A percentile compares a stretch with the other conserved stretches of the same genome.
Evolutionary conservation across 2,113 vertebrate species (phyloP).

Genomic region (Noctilio leporinus): DNA sequence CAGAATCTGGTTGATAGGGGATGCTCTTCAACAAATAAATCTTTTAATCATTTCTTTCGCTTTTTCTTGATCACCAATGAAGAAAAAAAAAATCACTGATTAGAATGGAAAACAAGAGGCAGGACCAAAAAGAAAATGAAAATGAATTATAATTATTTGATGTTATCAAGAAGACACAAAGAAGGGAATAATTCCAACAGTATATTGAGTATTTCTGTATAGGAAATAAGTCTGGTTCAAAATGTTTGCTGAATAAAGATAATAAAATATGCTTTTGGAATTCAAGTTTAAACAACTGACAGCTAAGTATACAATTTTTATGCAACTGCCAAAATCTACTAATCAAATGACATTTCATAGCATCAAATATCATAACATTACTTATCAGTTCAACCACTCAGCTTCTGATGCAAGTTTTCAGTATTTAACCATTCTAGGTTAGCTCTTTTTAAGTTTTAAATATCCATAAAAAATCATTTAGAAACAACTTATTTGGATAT

Average conservation of each 20-base stretch:
- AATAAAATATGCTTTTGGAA: neutral
- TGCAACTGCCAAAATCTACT: neutral
- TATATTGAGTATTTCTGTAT: neutral
- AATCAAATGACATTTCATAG: slow-evolving; percentile 7
- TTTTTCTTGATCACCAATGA: slow-evolving; percentile 40
- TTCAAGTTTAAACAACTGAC: slow-evolving; percentile 23
- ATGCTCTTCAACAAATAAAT: slow-evolving; percentile 48
- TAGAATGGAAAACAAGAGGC: slow-evolving; percentile 24
- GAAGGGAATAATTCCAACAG: neutral
- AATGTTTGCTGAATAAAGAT: neutral
- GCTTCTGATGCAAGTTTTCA: slow-evolving; percentile 14
- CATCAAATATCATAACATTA: slow-evolving; percentile 8
- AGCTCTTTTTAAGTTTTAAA: neutral
- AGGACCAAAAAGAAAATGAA: slow-evolving; percentile 43
- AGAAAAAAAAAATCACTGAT: neutral
- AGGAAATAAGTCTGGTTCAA: slow-evolving; percentile 21
- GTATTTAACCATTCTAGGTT: neutral
- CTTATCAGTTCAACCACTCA: neutral
- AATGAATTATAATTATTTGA: slow-evolving; percentile 2
- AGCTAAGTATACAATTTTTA: neutral
- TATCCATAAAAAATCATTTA: slow-evolving; percentile 19
- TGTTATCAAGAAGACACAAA: slow-evolving; percentile 37
- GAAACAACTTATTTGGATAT: neutral
- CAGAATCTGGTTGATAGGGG: neutral
- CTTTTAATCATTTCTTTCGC: slow-evolving; percentile 37